A percentile compares a stretch with the other conserved stretches of the same genome.
phyloP scores from a whole-genome alignment of 1,140 invertebrate species.

The Lysiphlebus fabarum region DNA sequence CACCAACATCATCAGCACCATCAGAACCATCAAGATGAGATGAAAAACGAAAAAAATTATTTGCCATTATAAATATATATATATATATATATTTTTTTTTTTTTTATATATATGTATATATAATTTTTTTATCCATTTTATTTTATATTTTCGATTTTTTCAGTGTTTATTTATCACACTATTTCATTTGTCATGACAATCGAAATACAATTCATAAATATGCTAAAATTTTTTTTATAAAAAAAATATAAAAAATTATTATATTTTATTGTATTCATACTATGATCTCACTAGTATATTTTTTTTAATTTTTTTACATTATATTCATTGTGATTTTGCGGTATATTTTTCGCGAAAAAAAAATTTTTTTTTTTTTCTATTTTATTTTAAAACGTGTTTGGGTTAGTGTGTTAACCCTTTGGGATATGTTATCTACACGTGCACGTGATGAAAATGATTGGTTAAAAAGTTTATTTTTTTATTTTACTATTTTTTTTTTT shows the following conservation, averaged over 20 bases:
- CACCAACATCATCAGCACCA: not conserved
- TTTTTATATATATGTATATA: no score
- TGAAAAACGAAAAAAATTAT: slow-evolving; percentile 6
- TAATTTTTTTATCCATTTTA: not conserved
- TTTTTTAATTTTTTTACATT: not conserved
- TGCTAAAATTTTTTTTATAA: not conserved
- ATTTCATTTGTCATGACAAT: slow-evolving; percentile 17
- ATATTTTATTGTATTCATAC: not conserved
- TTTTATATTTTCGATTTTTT: slow-evolving; percentile 13
- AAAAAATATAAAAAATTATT: not conserved
- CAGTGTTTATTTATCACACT: slow-evolving; percentile 14
- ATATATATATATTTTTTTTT: not conserved
- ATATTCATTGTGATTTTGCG: not conserved
- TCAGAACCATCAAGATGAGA: not conserved
- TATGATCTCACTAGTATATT: not conserved
- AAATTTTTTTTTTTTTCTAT: slow-evolving; percentile 6
- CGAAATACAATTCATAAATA: not conserved
- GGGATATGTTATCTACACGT: not conserved
- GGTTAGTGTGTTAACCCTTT: not conserved
- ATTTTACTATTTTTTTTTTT: not conserved
- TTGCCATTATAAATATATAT: not conserved
- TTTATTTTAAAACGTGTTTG: slow-evolving; percentile 3
- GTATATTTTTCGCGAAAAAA: not conserved
- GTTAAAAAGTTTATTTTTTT: slow-evolving; percentile 2
- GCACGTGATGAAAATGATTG: slow-evolving; percentile 24